These are phyloP conservation scores for Nomada fabriciana DNA, from an alignment of 2,888 invertebrate species.

Conservation along the genomic window DNA sequence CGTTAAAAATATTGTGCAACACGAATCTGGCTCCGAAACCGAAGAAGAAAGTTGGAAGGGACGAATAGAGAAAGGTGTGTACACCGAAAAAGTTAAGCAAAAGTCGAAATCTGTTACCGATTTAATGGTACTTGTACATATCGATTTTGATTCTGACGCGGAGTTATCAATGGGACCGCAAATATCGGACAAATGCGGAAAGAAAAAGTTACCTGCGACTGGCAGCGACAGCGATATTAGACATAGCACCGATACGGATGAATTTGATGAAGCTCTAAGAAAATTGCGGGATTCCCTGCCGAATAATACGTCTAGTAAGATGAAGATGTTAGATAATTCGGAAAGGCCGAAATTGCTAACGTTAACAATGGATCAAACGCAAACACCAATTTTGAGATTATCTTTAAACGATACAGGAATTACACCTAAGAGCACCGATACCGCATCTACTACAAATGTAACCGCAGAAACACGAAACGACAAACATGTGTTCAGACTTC, in stretches of 20 bases:
- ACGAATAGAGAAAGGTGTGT: constrained; percentile 87
- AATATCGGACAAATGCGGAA: constrained; percentile 73
- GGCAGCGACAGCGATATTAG: constrained; percentile 87
- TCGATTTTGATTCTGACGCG: constrained; percentile 88
- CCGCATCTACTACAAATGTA: background rate
- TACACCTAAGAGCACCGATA: constrained; percentile 13
- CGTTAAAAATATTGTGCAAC: constrained; percentile 62
- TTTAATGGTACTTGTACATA: constrained; percentile 89
- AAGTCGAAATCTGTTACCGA: constrained; percentile 89
- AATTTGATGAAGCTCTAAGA: constrained; percentile 86
- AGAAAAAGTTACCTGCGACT: constrained; percentile 81
- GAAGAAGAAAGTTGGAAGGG: constrained; percentile 88
- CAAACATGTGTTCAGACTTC: constrained; percentile 73
- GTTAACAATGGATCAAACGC: constrained; percentile 73
- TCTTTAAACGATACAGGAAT: constrained; percentile 63
- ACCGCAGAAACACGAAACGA: constrained; percentile 57
- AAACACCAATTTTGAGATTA: constrained; percentile 80
- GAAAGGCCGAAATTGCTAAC: constrained; percentile 77
- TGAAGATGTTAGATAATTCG: constrained; percentile 58
- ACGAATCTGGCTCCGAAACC: constrained; percentile 87
- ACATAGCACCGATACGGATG: constrained; percentile 85
- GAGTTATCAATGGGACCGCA: constrained; percentile 85
- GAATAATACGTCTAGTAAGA: constrained; percentile 66
- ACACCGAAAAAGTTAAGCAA: constrained; percentile 87
- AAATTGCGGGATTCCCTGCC: constrained; percentile 77